phyloP scores from a whole-genome alignment of 2,113 vertebrate genomes.

The Tricholaema leucomelas region DNA sequence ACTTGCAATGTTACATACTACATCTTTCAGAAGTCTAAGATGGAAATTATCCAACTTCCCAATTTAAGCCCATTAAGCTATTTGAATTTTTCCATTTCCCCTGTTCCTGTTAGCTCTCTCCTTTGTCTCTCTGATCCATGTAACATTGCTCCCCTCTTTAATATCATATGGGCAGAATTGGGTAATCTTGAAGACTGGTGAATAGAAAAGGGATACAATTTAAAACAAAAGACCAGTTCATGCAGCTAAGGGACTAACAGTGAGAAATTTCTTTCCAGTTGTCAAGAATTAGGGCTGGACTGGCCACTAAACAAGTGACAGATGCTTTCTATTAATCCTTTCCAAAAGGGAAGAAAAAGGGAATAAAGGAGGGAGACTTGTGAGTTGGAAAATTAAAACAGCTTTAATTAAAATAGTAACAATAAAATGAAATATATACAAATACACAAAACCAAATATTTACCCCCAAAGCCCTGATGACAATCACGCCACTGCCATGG shows the following conservation, averaged over 20 bases:
- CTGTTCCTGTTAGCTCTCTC: background rate
- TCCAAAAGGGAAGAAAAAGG: too few relatives aligned
- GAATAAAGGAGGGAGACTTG: too few relatives aligned
- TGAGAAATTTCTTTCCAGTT: background rate
- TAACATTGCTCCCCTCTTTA: background rate
- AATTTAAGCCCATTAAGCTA: conserved; percentile 46
- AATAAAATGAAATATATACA: too few relatives aligned
- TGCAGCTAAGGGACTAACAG: background rate
- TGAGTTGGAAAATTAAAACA: too few relatives aligned
- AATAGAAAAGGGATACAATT: background rate
- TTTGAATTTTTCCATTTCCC: conserved; percentile 35
- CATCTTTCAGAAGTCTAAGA: conserved; percentile 19
- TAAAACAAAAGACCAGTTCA: background rate
- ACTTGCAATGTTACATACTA: conserved; percentile 23
- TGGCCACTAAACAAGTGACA: too few relatives aligned
- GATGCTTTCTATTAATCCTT: too few relatives aligned
- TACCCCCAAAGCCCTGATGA: too few relatives aligned
- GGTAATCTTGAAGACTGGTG: background rate
- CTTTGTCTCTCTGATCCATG: background rate
- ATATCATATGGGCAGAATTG: background rate
- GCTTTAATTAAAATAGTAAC: too few relatives aligned
- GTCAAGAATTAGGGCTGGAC: too few relatives aligned
- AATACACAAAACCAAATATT: too few relatives aligned
- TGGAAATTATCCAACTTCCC: conserved; percentile 56
- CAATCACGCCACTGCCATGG: too few relatives aligned